These are phyloP conservation scores for Agrotis puta DNA, from an alignment of 2,888 invertebrate genomes.

Conservation along the genomic window DNA sequence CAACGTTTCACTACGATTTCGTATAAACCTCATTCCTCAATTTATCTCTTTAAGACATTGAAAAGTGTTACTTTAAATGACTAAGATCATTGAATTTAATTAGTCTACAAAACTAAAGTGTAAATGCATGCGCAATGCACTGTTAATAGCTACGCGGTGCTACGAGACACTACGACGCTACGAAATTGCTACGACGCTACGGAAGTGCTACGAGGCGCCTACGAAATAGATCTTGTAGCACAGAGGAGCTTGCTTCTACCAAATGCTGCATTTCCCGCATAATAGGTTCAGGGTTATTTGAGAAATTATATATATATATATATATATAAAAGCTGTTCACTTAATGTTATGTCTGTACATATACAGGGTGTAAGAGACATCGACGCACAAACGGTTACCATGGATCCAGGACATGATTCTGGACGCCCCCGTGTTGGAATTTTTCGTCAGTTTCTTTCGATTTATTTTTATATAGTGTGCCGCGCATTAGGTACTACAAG, in stretches of 20 bases:
- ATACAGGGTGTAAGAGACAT: no score
- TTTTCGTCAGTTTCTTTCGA: no score
- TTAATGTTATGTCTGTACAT: background rate
- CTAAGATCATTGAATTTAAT: background rate
- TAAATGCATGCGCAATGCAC: background rate
- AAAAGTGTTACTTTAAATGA: no score
- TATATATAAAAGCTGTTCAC: background rate
- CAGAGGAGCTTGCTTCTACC: background rate
- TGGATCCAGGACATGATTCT: no score
- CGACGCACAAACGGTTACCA: no score
- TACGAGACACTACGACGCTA: conserved; percentile 38
- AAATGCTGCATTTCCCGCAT: conserved; percentile 1
- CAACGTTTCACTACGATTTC: no score
- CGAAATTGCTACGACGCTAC: conserved; percentile 36
- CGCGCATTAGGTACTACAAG: no score
- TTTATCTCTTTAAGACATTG: no score
- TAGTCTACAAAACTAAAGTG: background rate
- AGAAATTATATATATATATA: no score
- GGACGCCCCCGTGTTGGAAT: no score
- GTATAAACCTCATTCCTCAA: no score
- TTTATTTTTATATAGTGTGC: no score
- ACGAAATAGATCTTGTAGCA: conserved; percentile 17
- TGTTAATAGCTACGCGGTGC: conserved; percentile 24
- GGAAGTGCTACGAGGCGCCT: conserved; percentile 34
- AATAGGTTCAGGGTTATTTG: background rate